phyloP scores from a whole-genome alignment of 2,797 vertebrate species.

The Gadopsis bispinosus region DNA sequence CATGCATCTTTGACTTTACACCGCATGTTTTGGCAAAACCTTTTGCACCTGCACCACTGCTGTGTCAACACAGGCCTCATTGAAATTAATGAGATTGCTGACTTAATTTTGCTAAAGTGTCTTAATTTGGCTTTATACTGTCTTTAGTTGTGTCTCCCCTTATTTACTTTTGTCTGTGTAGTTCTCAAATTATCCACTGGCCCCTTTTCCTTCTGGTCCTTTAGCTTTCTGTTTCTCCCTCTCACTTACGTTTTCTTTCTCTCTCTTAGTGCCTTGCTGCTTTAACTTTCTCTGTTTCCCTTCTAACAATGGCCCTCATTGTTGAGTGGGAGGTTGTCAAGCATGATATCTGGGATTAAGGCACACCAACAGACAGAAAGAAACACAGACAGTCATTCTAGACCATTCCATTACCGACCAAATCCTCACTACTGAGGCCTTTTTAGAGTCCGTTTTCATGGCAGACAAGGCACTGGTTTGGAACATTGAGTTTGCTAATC shows the following conservation, averaged over 20 bases:
- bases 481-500: slow-evolving; percentile 52
- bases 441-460: slow-evolving; percentile 64
- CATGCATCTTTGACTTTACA: background rate
- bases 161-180: background rate
- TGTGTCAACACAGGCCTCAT: background rate
- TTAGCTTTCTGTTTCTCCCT: slow-evolving; percentile 16
- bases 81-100: background rate
- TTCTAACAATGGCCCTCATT: slow-evolving; percentile 75
- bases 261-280: background rate
- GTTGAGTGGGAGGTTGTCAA: slow-evolving; percentile 66
- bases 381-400: slow-evolving; percentile 55
- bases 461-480: slow-evolving; percentile 28
- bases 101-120: background rate
- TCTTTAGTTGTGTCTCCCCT: background rate
- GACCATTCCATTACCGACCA: slow-evolving; percentile 51
- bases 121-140: background rate
- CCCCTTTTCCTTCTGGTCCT: slow-evolving; percentile 8
- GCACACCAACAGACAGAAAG: slow-evolving; percentile 40
- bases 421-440: slow-evolving; percentile 50
- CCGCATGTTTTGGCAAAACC: background rate
- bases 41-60: no score
- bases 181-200: slow-evolving; percentile 9
- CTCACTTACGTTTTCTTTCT: slow-evolving; percentile 4
- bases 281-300: slow-evolving; percentile 50
- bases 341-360: slow-evolving; percentile 74